Percentiles rank a stretch among this genome's conserved stretches.
These are phyloP conservation scores for Enteromius anoplus DNA, from an alignment of 2,797 vertebrate genomes.

Conservation along the genomic window DNA sequence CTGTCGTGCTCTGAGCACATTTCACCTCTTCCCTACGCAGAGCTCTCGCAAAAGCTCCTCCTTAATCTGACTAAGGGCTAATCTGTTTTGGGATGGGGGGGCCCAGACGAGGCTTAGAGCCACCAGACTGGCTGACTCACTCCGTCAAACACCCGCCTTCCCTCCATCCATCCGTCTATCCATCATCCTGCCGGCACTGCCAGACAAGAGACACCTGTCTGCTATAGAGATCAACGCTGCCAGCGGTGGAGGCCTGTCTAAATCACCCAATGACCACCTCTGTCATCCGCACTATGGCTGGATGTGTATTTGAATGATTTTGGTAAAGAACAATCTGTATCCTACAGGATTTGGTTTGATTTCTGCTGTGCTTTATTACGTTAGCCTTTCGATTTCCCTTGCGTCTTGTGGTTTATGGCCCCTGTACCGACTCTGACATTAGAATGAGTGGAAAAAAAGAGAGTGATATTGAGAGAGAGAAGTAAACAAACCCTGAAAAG, in stretches of 20 bases:
- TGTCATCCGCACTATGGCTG: not conserved
- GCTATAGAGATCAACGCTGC: slow-evolving; percentile 52
- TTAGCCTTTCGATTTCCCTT: slow-evolving; percentile 19
- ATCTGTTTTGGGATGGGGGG: slow-evolving; percentile 65
- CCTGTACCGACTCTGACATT: slow-evolving; percentile 44
- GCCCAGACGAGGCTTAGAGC: slow-evolving; percentile 54
- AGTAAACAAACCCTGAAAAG: slow-evolving; percentile 59
- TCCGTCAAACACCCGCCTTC: slow-evolving; percentile 12
- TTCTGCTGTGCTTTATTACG: slow-evolving; percentile 19
- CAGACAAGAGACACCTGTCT: slow-evolving; percentile 64
- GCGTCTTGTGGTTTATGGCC: slow-evolving; percentile 37
- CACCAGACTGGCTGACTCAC: slow-evolving; percentile 56
- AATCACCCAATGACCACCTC: slow-evolving; percentile 40
- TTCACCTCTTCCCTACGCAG: slow-evolving; percentile 65
- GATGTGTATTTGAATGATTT: slow-evolving; percentile 17
- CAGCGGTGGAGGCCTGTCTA: slow-evolving; percentile 51
- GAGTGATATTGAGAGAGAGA: slow-evolving; percentile 50
- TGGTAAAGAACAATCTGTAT: slow-evolving; percentile 7
- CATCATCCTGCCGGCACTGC: slow-evolving; percentile 31
- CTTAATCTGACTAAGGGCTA: slow-evolving; percentile 75
- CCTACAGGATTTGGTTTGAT: not conserved
- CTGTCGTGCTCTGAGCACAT: slow-evolving; percentile 55
- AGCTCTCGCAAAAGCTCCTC: slow-evolving; percentile 57
- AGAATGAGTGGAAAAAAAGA: slow-evolving; percentile 55
- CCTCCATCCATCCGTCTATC: slow-evolving; percentile 26